Percentiles rank a stretch among this genome's conserved stretches.
Conservation (phyloP, 2,888 invertebrate genomes). For the Cheilosia scutellata region DNA sequence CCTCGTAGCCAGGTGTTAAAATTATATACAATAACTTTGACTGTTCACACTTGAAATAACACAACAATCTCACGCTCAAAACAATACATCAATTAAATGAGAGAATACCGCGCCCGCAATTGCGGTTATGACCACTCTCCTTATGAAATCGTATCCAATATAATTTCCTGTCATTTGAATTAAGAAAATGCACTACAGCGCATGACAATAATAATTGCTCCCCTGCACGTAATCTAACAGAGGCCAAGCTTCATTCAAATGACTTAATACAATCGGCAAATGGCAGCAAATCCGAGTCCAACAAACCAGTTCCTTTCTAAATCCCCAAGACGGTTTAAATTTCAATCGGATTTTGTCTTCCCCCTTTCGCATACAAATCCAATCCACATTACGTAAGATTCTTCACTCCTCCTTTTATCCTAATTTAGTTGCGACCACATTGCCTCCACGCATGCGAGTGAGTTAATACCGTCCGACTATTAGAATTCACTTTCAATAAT, state of each 20-base stretch:
- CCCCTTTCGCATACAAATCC: not conserved
- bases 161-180: constrained; percentile 8
- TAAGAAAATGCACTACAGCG: constrained; percentile 4
- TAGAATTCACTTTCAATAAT: constrained; percentile 20
- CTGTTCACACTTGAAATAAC: not conserved
- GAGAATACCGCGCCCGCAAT: not conserved
- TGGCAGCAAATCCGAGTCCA: too few relatives aligned
- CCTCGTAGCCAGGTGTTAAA: not conserved
- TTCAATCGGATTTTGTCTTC: constrained; percentile 10
- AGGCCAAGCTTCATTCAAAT: not conserved
- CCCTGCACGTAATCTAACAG: constrained; percentile 1
- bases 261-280: constrained; percentile 3
- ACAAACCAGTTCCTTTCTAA: constrained; percentile 33
- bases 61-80: not conserved
- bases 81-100: not conserved
- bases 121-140: not conserved
- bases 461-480: not conserved
- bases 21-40: not conserved
- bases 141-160: constrained; percentile 1
- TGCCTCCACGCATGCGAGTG: not conserved
- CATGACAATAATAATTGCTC: constrained; percentile 26
- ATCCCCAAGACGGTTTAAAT: not conserved
- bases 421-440: not conserved
- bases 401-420: constrained; percentile 17
- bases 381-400: constrained; percentile 1